These are phyloP conservation scores for Manduca sexta DNA, from an alignment of 1,140 invertebrate species.

Conservation along the genomic window DNA sequence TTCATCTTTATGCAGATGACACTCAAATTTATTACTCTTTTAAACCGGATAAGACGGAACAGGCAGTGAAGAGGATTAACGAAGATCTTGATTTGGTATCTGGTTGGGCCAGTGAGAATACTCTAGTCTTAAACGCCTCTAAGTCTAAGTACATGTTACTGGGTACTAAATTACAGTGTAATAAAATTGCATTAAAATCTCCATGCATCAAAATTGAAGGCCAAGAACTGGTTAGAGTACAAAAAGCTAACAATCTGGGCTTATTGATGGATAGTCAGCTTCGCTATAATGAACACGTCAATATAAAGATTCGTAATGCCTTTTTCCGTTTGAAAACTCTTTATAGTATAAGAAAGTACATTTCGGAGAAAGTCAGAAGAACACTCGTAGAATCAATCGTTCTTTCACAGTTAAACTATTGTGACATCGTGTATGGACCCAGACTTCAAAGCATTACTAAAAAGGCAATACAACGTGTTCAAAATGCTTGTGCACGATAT, in stretches of 20 bases:
- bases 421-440: too few species aligned
- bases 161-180: conserved; percentile 7
- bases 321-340: conserved; percentile 18
- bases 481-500: too few species aligned
- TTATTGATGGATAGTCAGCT: conserved; percentile 12
- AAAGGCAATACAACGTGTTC: too few species aligned
- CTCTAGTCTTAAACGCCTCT: conserved; percentile 11
- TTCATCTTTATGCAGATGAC: conserved; percentile 18
- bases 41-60: conserved; percentile 1
- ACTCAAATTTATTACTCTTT: conserved; percentile 13
- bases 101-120: conserved; percentile 9
- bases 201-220: conserved; percentile 4
- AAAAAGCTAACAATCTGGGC: conserved; percentile 12
- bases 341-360: conserved; percentile 8
- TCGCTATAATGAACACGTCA: conserved; percentile 12
- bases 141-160: conserved; percentile 18
- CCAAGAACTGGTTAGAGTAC: conserved; percentile 1
- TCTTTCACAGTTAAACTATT: too few species aligned
- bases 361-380: conserved; percentile 4
- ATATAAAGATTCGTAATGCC: conserved; percentile 8
- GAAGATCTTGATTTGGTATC: conserved; percentile 8
- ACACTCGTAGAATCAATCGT: too few species aligned
- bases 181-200: neutral
- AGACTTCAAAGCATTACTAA: too few species aligned
- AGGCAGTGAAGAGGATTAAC: conserved; percentile 6